These are phyloP conservation scores for Willisornis vidua DNA, from an alignment of 2,113 vertebrate genomes.

Conservation along the genomic window DNA sequence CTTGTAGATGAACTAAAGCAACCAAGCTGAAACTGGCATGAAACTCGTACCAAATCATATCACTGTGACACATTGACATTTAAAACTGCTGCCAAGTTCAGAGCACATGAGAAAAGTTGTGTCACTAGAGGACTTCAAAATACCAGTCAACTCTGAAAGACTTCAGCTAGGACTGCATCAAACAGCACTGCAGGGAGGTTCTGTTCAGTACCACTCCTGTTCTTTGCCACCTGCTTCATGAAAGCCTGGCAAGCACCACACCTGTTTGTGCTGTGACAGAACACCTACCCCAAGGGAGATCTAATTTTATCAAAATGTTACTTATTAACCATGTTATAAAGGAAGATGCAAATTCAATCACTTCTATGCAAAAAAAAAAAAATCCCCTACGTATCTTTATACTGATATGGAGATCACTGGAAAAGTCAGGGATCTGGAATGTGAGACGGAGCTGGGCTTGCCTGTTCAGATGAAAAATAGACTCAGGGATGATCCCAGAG, in stretches of 20 bases:
- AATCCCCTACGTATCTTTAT: neutral
- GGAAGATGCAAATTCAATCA: neutral
- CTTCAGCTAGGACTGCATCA: neutral
- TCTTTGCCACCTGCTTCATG: neutral
- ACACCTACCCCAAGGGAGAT: neutral
- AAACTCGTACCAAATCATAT: neutral
- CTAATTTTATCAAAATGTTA: neutral
- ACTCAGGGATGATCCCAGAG: neutral
- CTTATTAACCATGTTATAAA: neutral
- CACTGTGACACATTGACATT: neutral
- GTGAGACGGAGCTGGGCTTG: neutral
- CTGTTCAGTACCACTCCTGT: neutral
- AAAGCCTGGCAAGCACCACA: neutral
- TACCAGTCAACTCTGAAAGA: neutral
- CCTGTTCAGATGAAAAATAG: neutral
- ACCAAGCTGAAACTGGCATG: neutral
- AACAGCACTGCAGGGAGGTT: neutral
- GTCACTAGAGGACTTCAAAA: neutral
- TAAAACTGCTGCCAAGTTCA: neutral
- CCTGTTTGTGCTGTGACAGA: neutral
- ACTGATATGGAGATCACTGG: neutral
- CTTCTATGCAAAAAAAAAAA: neutral
- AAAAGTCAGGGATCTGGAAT: neutral
- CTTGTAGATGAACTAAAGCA: neutral
- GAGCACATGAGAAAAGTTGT: neutral